Percentiles rank a stretch among this genome's conserved stretches.
phyloP scores from a whole-genome alignment of 2,113 vertebrate species.

The Antigone vipio region DNA sequence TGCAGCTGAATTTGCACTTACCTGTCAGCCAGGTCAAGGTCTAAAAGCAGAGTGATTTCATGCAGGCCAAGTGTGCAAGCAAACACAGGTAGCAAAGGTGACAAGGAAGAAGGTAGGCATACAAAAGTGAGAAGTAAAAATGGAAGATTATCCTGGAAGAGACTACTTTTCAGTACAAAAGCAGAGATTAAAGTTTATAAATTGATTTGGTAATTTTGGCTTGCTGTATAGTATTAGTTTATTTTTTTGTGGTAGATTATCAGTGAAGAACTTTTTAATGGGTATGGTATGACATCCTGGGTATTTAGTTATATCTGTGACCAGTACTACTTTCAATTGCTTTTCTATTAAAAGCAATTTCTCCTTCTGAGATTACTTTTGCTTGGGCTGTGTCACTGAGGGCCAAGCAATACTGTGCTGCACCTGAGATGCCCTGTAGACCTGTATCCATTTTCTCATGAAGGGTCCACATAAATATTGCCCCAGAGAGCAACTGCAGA shows the following conservation, averaged over 20 bases:
- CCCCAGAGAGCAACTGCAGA: neutral
- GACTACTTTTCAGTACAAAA: neutral
- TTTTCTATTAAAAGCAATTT: neutral
- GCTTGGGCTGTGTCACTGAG: neutral
- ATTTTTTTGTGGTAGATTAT: neutral
- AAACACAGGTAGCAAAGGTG: neutral
- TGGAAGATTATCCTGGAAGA: neutral
- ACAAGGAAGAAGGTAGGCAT: neutral
- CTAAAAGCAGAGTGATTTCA: neutral
- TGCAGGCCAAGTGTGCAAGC: neutral
- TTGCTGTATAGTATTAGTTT: neutral
- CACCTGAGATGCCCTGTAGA: neutral
- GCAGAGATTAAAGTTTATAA: neutral
- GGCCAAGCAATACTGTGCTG: neutral
- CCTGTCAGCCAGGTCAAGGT: neutral
- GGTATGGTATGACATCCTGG: neutral
- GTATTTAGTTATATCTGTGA: neutral
- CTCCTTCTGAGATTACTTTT: neutral
- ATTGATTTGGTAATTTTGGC: neutral
- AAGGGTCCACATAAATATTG: neutral
- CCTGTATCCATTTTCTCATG: neutral
- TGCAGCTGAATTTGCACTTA: neutral
- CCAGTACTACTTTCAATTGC: neutral
- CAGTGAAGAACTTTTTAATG: neutral
- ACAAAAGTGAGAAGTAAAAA: neutral